Evolutionary conservation across 2,113 vertebrate species (phyloP), one percentile per base, ranked within the genome.

Genomic region (Menura novaehollandiae): DNA sequence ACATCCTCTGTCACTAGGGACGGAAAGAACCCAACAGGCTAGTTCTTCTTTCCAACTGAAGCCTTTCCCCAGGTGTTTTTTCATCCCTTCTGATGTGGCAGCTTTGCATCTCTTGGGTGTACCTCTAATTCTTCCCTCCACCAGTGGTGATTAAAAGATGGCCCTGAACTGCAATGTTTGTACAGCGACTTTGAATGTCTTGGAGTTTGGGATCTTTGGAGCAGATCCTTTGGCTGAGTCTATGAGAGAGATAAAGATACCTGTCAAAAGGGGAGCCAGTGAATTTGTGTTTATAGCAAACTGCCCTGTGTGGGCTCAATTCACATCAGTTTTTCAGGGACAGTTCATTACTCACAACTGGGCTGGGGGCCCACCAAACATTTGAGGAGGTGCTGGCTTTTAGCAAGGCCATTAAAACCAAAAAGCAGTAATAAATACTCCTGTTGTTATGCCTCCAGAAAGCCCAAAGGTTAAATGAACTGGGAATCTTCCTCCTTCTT

Each of bases 401-500:
- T 79, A 73, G 32, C 46, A 43, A 92, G n/a, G 55, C 85, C 37
- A 66, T 95, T 92, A 88, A 92, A 93, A 91, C 32, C 5, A 39
- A 91, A 83, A 46, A 88, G 52, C 43, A 52, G 88, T 46, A 88
- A 91, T 93, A 94, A 97, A 94, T 92, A 76, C 27, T 79, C 51
- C 23, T 15, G 15, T 35, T 77, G 59, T 90, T 83, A 51, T 15
- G 26, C 59, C 56, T 91, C 37, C 59, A 92, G 55, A 92, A 80
- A 77, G 43, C 64, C 39, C 76, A 49, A 81, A 89, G 86, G 23
- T 84, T 92, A 90, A 89, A 76, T 0, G 27, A 62, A 69, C 53
- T 41, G 41, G 63, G 63, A 88, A 46, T 58, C 79, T 92, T 94
- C 53, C 55, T 69, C 27, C 39, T 78, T 10, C 37, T 73, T 72